A percentile compares a stretch with the other conserved stretches of the same genome.
Evolutionary conservation across 2,797 vertebrate species (phyloP).

Genomic region (Poecilia wingei): DNA sequence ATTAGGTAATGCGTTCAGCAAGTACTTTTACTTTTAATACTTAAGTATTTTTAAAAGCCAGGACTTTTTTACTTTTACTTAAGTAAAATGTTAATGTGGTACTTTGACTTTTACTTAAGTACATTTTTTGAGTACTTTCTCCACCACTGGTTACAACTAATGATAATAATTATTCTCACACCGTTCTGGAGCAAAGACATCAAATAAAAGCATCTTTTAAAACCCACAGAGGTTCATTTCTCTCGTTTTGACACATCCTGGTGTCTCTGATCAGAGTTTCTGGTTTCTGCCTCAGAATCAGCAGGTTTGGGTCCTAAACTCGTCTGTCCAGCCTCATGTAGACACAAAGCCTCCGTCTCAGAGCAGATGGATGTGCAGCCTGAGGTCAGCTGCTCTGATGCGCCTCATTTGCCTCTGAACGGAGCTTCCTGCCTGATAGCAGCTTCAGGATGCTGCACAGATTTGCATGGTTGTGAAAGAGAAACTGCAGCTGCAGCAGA

Average conservation of each 20-base stretch:
- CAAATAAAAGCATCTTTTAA: background rate
- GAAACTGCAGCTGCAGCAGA: background rate
- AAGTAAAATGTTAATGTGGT: too few species aligned
- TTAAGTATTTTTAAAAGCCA: too few species aligned
- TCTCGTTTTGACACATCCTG: background rate
- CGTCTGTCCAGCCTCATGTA: background rate
- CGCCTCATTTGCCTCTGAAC: constrained; percentile 47
- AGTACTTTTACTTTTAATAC: too few species aligned
- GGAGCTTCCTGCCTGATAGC: constrained; percentile 46
- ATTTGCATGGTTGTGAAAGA: constrained; percentile 18
- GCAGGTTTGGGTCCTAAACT: background rate
- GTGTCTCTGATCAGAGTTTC: background rate
- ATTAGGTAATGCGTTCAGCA: too few species aligned
- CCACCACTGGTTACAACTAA: too few species aligned
- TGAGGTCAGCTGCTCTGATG: background rate
- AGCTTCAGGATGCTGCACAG: constrained; percentile 2
- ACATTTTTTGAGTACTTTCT: too few species aligned
- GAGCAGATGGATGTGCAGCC: background rate
- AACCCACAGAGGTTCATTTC: background rate
- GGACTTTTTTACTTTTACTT: too few species aligned
- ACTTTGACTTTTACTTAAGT: too few species aligned
- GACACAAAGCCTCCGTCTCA: background rate
- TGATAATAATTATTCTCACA: too few species aligned
- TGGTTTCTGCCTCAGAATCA: background rate
- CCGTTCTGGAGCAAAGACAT: too few species aligned